Evolutionary conservation across 1,140 invertebrate genomes (phyloP).

Genomic region (Drosophila kohkoa): DNA sequence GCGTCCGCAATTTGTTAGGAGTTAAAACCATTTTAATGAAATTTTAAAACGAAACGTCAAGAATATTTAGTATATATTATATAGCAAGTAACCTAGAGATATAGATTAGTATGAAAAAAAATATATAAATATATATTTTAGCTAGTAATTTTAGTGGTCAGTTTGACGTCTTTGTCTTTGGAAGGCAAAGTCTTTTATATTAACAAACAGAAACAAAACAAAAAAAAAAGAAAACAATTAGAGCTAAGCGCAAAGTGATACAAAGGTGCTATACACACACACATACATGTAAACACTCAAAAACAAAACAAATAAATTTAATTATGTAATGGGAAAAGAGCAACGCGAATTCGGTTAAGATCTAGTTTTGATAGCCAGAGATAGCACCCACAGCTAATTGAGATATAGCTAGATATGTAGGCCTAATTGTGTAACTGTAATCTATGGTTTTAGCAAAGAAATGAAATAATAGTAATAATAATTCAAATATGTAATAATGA

Average conservation of each 20-base stretch:
- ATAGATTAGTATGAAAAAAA: slow-evolving; percentile 35
- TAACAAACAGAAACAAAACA: neutral
- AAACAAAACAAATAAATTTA: slow-evolving; percentile 39
- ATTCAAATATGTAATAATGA: slow-evolving; percentile 34
- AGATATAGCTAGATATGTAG: slow-evolving; percentile 50
- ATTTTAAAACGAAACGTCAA: slow-evolving; percentile 65
- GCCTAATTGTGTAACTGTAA: slow-evolving; percentile 65
- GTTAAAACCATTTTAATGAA: slow-evolving; percentile 84
- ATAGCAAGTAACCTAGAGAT: slow-evolving; percentile 61
- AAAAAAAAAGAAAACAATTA: slow-evolving; percentile 56
- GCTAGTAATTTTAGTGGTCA: slow-evolving; percentile 63
- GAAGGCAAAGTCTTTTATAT: slow-evolving; percentile 73
- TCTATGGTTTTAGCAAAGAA: slow-evolving; percentile 67
- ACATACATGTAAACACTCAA: slow-evolving; percentile 31
- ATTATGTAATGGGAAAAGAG: slow-evolving; percentile 42
- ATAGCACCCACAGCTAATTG: slow-evolving; percentile 49
- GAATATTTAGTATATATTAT: slow-evolving; percentile 15
- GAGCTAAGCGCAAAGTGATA: slow-evolving; percentile 83
- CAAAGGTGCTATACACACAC: slow-evolving; percentile 80
- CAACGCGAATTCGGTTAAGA: slow-evolving; percentile 34
- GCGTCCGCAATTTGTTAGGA: slow-evolving; percentile 86
- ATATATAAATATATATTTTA: slow-evolving; percentile 51
- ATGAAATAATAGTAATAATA: slow-evolving; percentile 40
- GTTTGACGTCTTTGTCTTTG: slow-evolving; percentile 70
- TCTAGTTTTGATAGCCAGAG: slow-evolving; percentile 33